These are phyloP conservation scores for Pseudocheirus occidentalis DNA, from an alignment of 2,797 vertebrate species.

Conservation along the genomic window DNA sequence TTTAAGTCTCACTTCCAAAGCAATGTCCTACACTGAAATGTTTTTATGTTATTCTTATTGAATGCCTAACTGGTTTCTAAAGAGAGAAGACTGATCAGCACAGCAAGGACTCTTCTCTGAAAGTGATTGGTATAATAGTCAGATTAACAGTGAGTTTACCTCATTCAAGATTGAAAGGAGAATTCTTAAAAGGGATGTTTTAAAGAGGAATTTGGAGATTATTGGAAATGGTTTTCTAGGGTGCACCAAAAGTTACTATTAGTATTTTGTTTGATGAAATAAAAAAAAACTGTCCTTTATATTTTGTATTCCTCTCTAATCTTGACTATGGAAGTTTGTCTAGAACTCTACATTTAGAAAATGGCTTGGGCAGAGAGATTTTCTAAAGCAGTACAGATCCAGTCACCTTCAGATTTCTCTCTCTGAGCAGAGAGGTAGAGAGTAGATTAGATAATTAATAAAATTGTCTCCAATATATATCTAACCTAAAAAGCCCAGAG, in stretches of 20 bases:
- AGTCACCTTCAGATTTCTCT: not conserved
- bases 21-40: not conserved
- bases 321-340: not conserved
- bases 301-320: not conserved
- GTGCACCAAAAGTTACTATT: not conserved
- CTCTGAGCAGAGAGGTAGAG: not conserved
- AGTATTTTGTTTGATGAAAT: not conserved
- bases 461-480: not conserved
- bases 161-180: not conserved
- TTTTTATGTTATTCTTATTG: not conserved
- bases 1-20: not conserved
- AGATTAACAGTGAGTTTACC: not conserved
- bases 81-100: not conserved
- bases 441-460: not conserved
- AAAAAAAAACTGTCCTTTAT: not conserved
- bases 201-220: not conserved
- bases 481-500: not conserved
- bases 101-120: not conserved
- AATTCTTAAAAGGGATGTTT: not conserved
- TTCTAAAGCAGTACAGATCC: not conserved
- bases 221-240: not conserved
- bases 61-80: not conserved
- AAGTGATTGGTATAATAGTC: not conserved
- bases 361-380: not conserved
- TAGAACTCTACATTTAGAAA: not conserved